A percentile compares a stretch with the other conserved stretches of the same genome.
Evolutionary conservation across 2,888 invertebrate genomes (phyloP).

Genomic region (Glomeris marginata): DNA sequence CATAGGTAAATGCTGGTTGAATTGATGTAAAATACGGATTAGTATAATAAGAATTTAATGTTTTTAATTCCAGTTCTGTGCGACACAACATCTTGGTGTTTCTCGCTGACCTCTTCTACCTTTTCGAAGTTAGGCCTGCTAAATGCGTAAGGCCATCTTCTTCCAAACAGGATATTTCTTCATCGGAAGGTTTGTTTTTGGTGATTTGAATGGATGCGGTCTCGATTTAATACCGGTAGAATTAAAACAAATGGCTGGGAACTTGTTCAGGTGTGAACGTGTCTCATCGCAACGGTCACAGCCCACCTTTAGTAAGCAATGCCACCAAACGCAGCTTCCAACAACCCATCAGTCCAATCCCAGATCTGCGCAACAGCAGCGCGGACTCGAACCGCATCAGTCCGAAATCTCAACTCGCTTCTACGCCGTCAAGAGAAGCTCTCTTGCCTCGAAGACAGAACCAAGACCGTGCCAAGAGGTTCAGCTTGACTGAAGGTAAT

Average conservation of each 20-base stretch:
- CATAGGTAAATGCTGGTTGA: slow-evolving; percentile 45
- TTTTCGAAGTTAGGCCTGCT: slow-evolving; percentile 82
- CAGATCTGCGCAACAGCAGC: slow-evolving; percentile 52
- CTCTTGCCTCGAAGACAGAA: slow-evolving; percentile 15
- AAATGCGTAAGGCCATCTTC: slow-evolving; percentile 45
- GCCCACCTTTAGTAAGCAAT: slow-evolving; percentile 7
- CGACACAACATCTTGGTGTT: slow-evolving; percentile 78
- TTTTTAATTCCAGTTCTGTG: slow-evolving; percentile 54
- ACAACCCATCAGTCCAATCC: slow-evolving; percentile 69
- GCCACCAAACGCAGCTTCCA: slow-evolving; percentile 39
- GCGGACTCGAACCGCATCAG: slow-evolving; percentile 14
- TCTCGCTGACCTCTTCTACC: slow-evolving; percentile 83
- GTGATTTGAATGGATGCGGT: too few relatives aligned
- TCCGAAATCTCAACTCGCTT: neutral
- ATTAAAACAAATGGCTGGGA: too few relatives aligned
- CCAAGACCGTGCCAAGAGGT: slow-evolving; percentile 16
- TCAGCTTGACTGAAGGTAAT: slow-evolving; percentile 16
- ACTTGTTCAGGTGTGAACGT: neutral
- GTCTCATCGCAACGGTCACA: slow-evolving; percentile 6
- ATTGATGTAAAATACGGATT: neutral
- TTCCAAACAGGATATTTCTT: neutral
- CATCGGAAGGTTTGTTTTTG: slow-evolving; percentile 3
- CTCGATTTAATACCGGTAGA: too few relatives aligned
- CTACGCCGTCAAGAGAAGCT: slow-evolving; percentile 7
- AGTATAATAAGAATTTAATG: neutral